Base-by-base conservation (phyloP, 2,888 invertebrate species). In the Callyntrura sp. region DNA sequence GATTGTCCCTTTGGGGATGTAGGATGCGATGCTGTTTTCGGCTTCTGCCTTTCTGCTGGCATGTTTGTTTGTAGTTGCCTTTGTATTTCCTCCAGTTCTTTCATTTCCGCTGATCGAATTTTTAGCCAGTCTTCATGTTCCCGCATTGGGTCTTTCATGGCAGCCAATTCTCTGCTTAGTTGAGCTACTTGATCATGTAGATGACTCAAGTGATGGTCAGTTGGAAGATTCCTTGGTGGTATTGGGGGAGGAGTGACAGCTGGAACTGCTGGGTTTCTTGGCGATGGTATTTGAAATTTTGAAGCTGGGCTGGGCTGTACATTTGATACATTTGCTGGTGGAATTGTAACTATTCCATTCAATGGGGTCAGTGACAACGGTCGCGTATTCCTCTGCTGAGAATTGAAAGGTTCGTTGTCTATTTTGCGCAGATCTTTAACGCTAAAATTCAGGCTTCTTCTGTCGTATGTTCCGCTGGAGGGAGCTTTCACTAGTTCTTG, bases 61-160 rank as follows among this genome's bases (percentile, higher is more conserved):
- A 62, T 35, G 8, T 20, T 82, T 5, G 23, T 45, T 8, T 82
- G 62, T 2, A 82, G 17, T 25, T 43, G 17, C 17, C 17, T 60
- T 23, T 68, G 83, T 23, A 51, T 51, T 68, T 84, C 28, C 20
- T 43, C 51, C 5, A 87, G 70, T 45, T 87, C 87, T 28, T 55
- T 35, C 4, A 87, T n/a, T 55, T 81, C 48, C 6, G 1, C n/a
- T 1, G 68, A 51, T 43, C 55, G 55, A 20, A 0, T 14, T 17
- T 55, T 23, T n/a, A 81, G 28, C 87, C 85, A 85, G 25, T 78
- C 85, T 11, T 85, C 65, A 17, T 78, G 62, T 20, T 85, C 85
- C 14, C 28, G 20, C 78, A 85, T 76, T 28, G 78, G 48, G 12
- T 78, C 48, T 20, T n/a, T 78, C 60, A 85, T 85, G 14, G 78